Evolutionary conservation across 30 jellyfish, hydroid and myxozoan species (phyloP).

Genomic region (Chironex yamaguchii): DNA sequence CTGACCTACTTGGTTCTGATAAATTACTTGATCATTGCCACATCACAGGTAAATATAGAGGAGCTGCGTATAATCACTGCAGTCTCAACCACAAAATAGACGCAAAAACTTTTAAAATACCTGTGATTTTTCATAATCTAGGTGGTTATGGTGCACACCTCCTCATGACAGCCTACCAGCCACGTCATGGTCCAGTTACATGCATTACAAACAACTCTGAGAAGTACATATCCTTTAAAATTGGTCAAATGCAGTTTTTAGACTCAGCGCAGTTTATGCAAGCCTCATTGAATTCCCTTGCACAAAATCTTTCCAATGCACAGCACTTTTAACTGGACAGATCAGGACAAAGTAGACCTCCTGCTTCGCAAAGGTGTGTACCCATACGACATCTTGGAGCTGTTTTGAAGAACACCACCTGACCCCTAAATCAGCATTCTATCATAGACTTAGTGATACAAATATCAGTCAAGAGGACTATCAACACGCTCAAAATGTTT

Average conservation of each 20-base stretch:
- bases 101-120: slow-evolving; percentile 50
- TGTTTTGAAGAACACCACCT: slow-evolving; percentile 27
- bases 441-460: background rate
- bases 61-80: slow-evolving; percentile 63
- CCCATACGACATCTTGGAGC: slow-evolving; percentile 58
- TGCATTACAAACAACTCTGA: slow-evolving; percentile 24
- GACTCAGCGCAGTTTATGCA: slow-evolving; percentile 57
- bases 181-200: background rate
- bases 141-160: slow-evolving; percentile 62
- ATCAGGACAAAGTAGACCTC: slow-evolving; percentile 1
- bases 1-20: slow-evolving; percentile 14
- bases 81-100: slow-evolving; percentile 41
- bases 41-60: slow-evolving; percentile 65
- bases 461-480: slow-evolving; percentile 46
- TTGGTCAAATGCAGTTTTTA: slow-evolving; percentile 40
- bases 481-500: slow-evolving; percentile 52
- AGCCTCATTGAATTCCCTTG: slow-evolving; percentile 29
- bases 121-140: slow-evolving; percentile 70
- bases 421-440: slow-evolving; percentile 28
- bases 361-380: slow-evolving; percentile 74
- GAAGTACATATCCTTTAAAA: slow-evolving; percentile 46
- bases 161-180: slow-evolving; percentile 34
- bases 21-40: slow-evolving; percentile 66
- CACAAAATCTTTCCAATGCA: no score
- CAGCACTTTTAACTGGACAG: no score